Evolutionary conservation across 37 sponge, comb jelly and placozoan species (phyloP).

Genomic region (Chondrilla cf. caribensis): DNA sequence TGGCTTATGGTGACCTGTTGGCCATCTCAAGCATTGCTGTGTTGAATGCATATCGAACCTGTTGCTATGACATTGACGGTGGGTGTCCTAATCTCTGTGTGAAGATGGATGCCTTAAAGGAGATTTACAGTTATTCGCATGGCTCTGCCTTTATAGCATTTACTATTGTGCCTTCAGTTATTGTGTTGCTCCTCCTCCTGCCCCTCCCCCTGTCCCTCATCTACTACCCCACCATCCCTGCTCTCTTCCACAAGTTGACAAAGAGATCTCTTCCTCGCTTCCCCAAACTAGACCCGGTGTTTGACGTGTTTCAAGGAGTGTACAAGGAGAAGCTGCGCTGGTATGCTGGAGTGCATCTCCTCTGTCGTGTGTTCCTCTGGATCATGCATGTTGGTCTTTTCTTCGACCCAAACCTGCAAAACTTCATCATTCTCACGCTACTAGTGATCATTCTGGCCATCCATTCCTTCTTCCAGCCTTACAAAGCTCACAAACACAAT

Average conservation of each 20-base stretch:
- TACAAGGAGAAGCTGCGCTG: slow-evolving; percentile 7
- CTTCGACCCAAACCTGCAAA: neutral
- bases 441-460: slow-evolving; percentile 13
- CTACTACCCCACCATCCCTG: slow-evolving; percentile 6
- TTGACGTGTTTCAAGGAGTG: slow-evolving; percentile 15
- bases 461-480: slow-evolving; percentile 12
- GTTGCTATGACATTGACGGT: too few species aligned
- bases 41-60: neutral
- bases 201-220: neutral
- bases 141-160: neutral
- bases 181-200: neutral
- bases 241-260: neutral
- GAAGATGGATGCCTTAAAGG: neutral
- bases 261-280: neutral
- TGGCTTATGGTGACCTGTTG: neutral
- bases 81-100: too few species aligned
- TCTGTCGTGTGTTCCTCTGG: slow-evolving; percentile 13
- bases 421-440: neutral
- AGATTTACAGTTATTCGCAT: neutral
- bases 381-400: neutral
- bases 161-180: neutral
- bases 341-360: neutral
- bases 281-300: slow-evolving; percentile 13
- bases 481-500: neutral
- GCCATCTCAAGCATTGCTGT: neutral